A percentile compares a stretch with the other conserved stretches of the same genome.
phyloP scores from a whole-genome alignment of 2,888 invertebrate genomes.

The Caenorhabditis afra region DNA sequence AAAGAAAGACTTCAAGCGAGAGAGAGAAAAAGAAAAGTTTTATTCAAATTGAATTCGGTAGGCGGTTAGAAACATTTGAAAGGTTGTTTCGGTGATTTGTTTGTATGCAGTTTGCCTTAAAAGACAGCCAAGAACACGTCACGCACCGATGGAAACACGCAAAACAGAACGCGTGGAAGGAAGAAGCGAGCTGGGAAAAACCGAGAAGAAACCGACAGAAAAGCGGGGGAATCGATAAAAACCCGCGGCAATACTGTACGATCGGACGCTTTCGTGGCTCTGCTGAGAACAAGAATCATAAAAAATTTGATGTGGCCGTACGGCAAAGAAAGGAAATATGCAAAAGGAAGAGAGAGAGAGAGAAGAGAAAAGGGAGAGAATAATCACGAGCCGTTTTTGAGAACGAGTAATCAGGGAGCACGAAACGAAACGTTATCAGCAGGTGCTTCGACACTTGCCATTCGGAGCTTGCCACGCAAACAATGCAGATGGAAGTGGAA shows the following conservation, averaged over 20 bases:
- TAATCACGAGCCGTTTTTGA: slow-evolving; percentile 15
- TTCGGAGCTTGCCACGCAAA: slow-evolving; percentile 29
- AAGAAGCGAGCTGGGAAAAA: neutral
- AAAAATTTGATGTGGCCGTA: slow-evolving; percentile 48
- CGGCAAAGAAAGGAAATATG: slow-evolving; percentile 19
- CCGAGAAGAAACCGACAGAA: slow-evolving; percentile 5
- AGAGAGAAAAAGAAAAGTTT: slow-evolving; percentile 22
- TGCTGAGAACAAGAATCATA: slow-evolving; percentile 37
- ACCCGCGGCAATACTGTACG: slow-evolving; percentile 12
- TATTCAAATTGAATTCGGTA: slow-evolving; percentile 38
- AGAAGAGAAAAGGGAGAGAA: neutral
- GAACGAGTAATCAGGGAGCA: slow-evolving; percentile 24
- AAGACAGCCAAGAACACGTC: slow-evolving; percentile 16
- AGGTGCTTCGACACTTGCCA: slow-evolving; percentile 24
- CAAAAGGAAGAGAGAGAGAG: neutral
- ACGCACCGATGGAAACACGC: slow-evolving; percentile 31
- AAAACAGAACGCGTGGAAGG: slow-evolving; percentile 15
- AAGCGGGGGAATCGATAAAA: slow-evolving; percentile 22
- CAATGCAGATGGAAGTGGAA: slow-evolving; percentile 17
- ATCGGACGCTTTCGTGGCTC: slow-evolving; percentile 7
- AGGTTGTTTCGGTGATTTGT: slow-evolving; percentile 5
- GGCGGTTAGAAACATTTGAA: slow-evolving; percentile 13
- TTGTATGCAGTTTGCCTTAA: slow-evolving; percentile 34
- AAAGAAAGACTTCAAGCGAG: neutral
- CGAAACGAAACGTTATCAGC: slow-evolving; percentile 49